Conservation (phyloP, 2,113 vertebrate genomes). For the Gavialis gangeticus region DNA sequence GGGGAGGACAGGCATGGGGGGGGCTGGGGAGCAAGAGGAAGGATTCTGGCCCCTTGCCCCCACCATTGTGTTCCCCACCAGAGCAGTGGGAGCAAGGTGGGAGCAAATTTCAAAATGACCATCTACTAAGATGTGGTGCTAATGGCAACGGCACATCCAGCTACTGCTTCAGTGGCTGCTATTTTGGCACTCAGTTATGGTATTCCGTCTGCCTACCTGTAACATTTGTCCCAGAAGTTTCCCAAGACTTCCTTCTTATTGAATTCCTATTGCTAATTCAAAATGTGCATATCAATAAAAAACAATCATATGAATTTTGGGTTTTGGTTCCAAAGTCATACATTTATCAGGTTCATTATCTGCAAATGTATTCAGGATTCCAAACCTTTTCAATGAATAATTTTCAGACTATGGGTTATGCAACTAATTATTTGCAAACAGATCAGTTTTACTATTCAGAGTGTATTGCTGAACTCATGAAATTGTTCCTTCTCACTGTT, state of each 20-base stretch:
- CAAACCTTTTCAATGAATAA: background rate
- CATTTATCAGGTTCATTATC: background rate
- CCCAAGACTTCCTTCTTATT: background rate
- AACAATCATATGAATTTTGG: fast-evolving
- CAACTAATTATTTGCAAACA: background rate
- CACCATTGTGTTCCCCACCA: no score
- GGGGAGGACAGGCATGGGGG: no score
- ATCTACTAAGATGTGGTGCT: no score
- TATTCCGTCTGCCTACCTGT: background rate
- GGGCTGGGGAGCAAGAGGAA: no score
- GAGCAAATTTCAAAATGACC: no score
- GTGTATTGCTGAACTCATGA: background rate
- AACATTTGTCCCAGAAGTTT: background rate
- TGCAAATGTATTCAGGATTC: background rate
- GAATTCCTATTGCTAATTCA: background rate
- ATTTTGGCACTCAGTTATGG: no score
- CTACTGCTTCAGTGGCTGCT: no score
- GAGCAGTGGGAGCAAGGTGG: no score
- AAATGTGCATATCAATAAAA: background rate
- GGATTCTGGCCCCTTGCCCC: no score
- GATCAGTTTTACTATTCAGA: background rate
- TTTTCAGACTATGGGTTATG: background rate
- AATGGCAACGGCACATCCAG: no score
- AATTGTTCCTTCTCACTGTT: background rate
- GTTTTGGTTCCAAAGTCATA: background rate